Evolutionary conservation across 2,888 invertebrate genomes (phyloP), one percentile per base, ranked within the genome.

Genomic region (Ceriagrion tenellum): DNA sequence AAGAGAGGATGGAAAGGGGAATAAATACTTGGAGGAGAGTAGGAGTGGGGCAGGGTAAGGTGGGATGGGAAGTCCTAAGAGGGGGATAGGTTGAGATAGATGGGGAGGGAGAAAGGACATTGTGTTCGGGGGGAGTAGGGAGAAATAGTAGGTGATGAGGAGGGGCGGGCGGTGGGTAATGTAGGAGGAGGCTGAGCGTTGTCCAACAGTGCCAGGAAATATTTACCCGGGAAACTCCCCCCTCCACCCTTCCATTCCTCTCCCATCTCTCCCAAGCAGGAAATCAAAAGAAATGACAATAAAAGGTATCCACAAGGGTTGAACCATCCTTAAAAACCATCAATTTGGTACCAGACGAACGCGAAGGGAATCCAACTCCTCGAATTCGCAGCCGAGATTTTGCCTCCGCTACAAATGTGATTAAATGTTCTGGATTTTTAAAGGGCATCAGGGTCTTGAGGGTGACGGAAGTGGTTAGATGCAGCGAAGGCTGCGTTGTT

Each of bases 121-220:
- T 59, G 59, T 59, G 59, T 59, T 59, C 20, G 59, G 59, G 59
- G 10, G 20, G 59, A 59, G 59, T 20, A 20, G 59, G 59, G 59
- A 59, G 18, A 6, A 59, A 59, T 59, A 59, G 59, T 2, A 59
- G 10, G 20, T 59, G 12, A 59, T 16, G 16, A 16, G 59, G 16
- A 0, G 59, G 59, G 59, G 59, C 1, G 16, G 59, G 59, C 1
- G 59, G 3, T 10, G 59, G 47, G 59, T 0, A 12, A 16, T 59
- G 16, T 12, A 59, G 59, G 18, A 35, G 91, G 63, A 59, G 40
- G 56, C 13, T 23, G 81, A 69, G n/a, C 69, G 23, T n/a, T 69
- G 69, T 20, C 69, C 20, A 40, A 91, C 23, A 47, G 69, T 93
- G 74, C 63, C 63, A 93, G 63, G 93, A 74, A 93, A 47, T 93